Evolutionary conservation across 2,113 vertebrate genomes (phyloP).

Genomic region (Desmodus rotundus): DNA sequence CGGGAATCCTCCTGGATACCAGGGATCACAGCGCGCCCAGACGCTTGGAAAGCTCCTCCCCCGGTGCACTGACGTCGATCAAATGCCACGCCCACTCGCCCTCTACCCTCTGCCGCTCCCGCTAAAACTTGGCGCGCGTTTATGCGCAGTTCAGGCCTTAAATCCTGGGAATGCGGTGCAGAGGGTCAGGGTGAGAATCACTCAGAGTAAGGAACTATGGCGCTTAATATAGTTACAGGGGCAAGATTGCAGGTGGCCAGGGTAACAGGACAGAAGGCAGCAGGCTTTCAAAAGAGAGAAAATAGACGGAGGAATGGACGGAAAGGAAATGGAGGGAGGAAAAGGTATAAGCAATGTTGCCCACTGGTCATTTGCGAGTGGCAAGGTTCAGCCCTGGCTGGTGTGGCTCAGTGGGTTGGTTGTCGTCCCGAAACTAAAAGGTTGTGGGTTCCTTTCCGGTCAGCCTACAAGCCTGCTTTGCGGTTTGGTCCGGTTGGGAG

Average conservation of each 20-base stretch:
- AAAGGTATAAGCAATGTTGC: not conserved
- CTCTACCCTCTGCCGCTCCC: not conserved
- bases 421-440: no score
- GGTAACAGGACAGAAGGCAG: not conserved
- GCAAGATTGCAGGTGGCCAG: not conserved
- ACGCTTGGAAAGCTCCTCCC: not conserved
- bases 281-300: not conserved
- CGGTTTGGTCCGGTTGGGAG: no score
- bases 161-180: not conserved
- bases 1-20: no score
- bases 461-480: no score
- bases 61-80: no score
- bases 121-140: no score
- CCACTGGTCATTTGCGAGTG: not conserved
- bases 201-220: not conserved
- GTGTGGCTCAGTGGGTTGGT: no score
- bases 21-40: no score
- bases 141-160: not conserved
- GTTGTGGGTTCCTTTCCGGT: no score
- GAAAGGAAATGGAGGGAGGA: fast-evolving
- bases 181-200: not conserved
- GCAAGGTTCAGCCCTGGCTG: not conserved
- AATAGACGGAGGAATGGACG: fast-evolving
- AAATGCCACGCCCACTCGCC: not conserved
- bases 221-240: not conserved